These are phyloP conservation scores for Zingel zingel DNA, from an alignment of 2,113 vertebrate species.

Conservation along the genomic window DNA sequence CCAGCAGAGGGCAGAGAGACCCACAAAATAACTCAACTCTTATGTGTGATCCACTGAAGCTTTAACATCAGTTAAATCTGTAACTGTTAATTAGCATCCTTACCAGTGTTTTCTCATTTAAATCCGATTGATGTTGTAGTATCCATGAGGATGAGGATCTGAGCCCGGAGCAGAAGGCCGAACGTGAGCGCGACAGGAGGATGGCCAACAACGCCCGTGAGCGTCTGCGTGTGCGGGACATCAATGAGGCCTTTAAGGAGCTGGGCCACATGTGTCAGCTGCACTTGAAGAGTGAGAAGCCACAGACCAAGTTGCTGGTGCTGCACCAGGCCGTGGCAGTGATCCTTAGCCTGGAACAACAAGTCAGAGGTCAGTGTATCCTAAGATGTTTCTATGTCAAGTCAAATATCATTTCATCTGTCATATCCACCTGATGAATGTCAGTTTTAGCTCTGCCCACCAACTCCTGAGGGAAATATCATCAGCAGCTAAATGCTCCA, in stretches of 20 bases:
- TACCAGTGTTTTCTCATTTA: neutral
- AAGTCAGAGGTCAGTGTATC: constrained; percentile 92
- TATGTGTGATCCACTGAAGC: neutral
- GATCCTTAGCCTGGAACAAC: constrained; percentile 97
- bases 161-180: constrained; percentile 96
- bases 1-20: constrained; percentile 71
- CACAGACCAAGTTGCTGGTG: constrained; percentile 97
- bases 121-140: constrained; percentile 77
- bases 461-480: neutral
- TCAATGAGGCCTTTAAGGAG: constrained; percentile 98
- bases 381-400: neutral
- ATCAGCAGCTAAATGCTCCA: neutral
- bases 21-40: constrained; percentile 21
- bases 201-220: constrained; percentile 98
- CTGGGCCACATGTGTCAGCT: constrained; percentile 97
- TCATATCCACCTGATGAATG: neutral
- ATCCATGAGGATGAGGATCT: constrained; percentile 97
- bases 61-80: neutral
- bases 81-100: neutral
- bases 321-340: constrained; percentile 98
- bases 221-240: constrained; percentile 94
- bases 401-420: neutral
- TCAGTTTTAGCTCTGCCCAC: neutral
- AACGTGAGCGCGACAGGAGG: constrained; percentile 93
- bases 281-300: constrained; percentile 97